phyloP scores from a whole-genome alignment of 2,888 invertebrate species.

The Caenorhabditis sp. region DNA sequence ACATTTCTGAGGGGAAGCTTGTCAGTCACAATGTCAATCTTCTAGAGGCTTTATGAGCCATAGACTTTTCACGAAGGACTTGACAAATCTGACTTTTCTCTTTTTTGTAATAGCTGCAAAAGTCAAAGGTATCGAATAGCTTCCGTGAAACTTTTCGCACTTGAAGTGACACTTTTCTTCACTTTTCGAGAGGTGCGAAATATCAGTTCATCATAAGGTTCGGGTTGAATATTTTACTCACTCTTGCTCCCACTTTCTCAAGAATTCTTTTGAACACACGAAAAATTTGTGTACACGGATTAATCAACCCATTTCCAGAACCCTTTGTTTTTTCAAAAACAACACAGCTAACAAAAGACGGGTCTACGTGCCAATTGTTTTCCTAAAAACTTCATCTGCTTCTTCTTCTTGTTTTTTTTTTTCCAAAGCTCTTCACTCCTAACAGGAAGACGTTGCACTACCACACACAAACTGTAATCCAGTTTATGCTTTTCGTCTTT shows the following conservation, averaged over 20 bases:
- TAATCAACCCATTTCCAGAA: constrained; percentile 4
- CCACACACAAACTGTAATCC: constrained; percentile 11
- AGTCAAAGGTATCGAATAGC: constrained; percentile 15
- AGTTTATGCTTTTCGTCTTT: constrained; percentile 1
- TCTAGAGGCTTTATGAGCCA: constrained; percentile 28
- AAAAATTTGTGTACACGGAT: not conserved
- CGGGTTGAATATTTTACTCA: too few species aligned
- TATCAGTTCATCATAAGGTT: not conserved
- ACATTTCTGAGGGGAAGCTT: constrained; percentile 22
- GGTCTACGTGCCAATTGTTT: constrained; percentile 20
- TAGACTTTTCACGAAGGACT: constrained; percentile 7
- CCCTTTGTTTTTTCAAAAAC: constrained; percentile 1
- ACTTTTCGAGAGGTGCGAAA: not conserved
- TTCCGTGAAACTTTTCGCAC: constrained; percentile 13
- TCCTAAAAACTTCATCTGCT: not conserved
- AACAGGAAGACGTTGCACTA: constrained; percentile 27
- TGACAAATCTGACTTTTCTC: not conserved
- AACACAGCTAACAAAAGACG: not conserved
- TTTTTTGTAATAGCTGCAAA: constrained; percentile 19
- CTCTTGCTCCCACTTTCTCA: too few species aligned
- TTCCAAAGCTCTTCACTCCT: not conserved
- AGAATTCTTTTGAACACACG: too few species aligned
- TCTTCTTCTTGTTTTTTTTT: constrained; percentile 14
- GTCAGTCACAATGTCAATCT: constrained; percentile 48
- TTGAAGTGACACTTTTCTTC: not conserved